phyloP scores from a whole-genome alignment of 2,888 invertebrate species.

The Cynaeus angustus region DNA sequence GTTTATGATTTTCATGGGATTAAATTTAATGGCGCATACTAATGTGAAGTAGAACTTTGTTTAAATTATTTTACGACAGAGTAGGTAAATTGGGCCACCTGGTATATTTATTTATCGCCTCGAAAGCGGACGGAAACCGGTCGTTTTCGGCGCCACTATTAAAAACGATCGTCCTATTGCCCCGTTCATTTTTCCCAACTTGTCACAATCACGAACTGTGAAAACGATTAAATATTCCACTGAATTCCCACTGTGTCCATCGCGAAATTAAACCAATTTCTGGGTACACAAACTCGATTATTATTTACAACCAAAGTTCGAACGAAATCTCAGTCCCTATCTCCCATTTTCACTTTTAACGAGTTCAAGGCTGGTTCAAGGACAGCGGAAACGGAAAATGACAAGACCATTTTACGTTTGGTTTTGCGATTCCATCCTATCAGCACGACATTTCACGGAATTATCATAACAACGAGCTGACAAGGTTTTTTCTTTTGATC shows the following conservation, averaged over 20 bases:
- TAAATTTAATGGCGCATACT: too few species aligned
- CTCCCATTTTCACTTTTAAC: not conserved
- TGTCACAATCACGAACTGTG: not conserved
- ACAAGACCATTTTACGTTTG: slow-evolving; percentile 14
- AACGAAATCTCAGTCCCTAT: slow-evolving; percentile 1
- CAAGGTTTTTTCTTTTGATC: slow-evolving; percentile 5
- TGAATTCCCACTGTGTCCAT: not conserved
- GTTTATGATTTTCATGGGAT: too few species aligned
- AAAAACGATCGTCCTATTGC: not conserved
- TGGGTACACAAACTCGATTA: too few species aligned
- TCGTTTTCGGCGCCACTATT: too few species aligned
- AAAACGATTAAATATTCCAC: not conserved
- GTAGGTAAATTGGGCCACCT: too few species aligned
- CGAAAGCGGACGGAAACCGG: too few species aligned
- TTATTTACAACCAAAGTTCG: not conserved
- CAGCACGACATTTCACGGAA: slow-evolving; percentile 2
- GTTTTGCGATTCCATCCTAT: slow-evolving; percentile 14
- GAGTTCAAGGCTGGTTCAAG: slow-evolving; percentile 2
- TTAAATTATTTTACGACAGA: too few species aligned
- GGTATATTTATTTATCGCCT: too few species aligned
- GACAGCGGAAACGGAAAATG: slow-evolving; percentile 6
- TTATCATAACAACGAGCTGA: slow-evolving; percentile 21
- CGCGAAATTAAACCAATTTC: not conserved
- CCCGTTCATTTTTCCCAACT: not conserved
- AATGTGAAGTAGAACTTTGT: too few species aligned